Conservation (phyloP, 2,113 vertebrate species). For the Pachycephala philippinensis region DNA sequence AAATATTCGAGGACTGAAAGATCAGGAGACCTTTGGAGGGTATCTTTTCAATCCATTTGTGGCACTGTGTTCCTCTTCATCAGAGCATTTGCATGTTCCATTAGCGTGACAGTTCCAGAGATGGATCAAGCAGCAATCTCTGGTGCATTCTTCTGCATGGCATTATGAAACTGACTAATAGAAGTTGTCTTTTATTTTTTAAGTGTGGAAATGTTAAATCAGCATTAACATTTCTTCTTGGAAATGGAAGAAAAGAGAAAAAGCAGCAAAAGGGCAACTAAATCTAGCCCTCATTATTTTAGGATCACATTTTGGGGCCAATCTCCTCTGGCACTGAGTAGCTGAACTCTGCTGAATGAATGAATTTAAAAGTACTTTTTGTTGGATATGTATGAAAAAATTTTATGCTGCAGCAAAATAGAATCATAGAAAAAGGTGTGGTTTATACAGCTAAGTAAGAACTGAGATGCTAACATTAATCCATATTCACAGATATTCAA, state of each 20-base stretch:
- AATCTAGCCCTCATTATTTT: constrained; percentile 8
- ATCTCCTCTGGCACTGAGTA: not conserved
- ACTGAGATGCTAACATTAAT: not conserved
- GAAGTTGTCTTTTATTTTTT: not conserved
- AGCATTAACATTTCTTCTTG: not conserved
- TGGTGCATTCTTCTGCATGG: not conserved
- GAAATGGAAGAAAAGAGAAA: not conserved
- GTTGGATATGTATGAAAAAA: not conserved
- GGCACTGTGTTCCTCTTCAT: not conserved
- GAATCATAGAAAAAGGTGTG: not conserved
- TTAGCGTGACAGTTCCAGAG: not conserved
- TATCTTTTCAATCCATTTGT: not conserved
- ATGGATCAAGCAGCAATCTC: not conserved
- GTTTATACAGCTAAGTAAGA: not conserved
- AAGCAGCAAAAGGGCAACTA: not conserved
- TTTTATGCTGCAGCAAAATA: not conserved
- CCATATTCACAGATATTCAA: not conserved
- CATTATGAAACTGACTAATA: not conserved
- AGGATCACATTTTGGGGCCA: not conserved
- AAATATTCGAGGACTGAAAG: not conserved
- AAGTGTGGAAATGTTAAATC: not conserved
- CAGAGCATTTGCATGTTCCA: not conserved
- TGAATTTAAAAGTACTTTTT: not conserved
- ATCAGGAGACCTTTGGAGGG: not conserved
- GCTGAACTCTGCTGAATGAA: not conserved